phyloP scores from a whole-genome alignment of 2,113 vertebrate species.

The Strix aluco region DNA sequence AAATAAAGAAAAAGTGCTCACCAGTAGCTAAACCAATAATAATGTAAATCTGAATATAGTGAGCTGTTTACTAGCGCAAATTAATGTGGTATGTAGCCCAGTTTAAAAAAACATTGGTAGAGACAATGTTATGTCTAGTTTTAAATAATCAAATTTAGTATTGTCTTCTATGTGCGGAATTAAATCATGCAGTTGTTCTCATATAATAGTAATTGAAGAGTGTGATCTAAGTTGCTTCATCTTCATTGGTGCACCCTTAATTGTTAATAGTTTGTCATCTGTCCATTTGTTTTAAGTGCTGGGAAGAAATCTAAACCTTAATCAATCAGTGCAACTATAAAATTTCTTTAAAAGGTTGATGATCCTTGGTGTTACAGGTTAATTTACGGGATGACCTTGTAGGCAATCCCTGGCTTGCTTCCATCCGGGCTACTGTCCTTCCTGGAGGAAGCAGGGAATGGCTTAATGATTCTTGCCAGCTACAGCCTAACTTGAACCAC shows the following conservation, averaged over 20 bases:
- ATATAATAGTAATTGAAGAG: neutral
- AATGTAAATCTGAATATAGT: neutral
- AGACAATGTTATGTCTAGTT: neutral
- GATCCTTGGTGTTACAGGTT: neutral
- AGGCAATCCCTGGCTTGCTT: neutral
- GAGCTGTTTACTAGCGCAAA: neutral
- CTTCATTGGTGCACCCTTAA: neutral
- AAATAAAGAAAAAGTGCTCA: neutral
- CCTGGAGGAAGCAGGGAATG: neutral
- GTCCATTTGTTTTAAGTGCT: neutral
- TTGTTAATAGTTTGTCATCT: neutral
- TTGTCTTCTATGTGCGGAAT: neutral
- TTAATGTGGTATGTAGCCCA: neutral
- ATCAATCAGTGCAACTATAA: neutral
- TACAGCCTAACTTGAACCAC: neutral
- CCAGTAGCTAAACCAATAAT: neutral
- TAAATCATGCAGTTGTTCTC: neutral
- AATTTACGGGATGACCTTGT: neutral
- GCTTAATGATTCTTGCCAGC: neutral
- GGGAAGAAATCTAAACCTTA: neutral
- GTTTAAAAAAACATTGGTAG: neutral
- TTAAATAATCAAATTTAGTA: neutral
- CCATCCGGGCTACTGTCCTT: neutral
- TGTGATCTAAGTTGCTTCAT: neutral
- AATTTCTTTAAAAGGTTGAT: neutral